Conservation (phyloP, 2,797 vertebrate species). For the Botia almorhae region DNA sequence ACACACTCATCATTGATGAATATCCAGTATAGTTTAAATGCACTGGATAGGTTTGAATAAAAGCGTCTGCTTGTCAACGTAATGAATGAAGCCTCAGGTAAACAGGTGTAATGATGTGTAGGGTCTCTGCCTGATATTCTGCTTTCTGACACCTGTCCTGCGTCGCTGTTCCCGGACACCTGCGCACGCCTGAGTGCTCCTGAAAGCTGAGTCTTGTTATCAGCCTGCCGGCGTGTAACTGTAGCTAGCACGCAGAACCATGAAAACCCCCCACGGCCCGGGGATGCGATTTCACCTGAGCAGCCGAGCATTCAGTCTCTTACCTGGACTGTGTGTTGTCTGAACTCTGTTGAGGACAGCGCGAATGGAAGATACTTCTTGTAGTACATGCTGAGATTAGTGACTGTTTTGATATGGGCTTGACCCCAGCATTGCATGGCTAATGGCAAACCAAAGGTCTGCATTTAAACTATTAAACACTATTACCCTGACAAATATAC, state of each 20-base stretch:
- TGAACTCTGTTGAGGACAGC: conserved; percentile 50
- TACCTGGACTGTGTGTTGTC: conserved; percentile 18
- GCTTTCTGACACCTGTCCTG: conserved; percentile 34
- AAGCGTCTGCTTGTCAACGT: neutral
- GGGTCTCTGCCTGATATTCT: conserved; percentile 32
- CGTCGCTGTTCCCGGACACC: conserved; percentile 47
- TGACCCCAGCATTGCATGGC: conserved; percentile 19
- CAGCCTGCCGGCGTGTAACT: conserved; percentile 70
- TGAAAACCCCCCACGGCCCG: conserved; percentile 45
- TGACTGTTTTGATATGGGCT: conserved; percentile 41
- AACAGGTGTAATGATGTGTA: conserved; percentile 18
- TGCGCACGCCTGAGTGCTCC: conserved; percentile 50
- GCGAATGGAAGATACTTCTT: conserved; percentile 23
- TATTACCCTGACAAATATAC: conserved; percentile 1
- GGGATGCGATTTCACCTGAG: conserved; percentile 49
- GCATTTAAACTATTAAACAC: conserved; percentile 7
- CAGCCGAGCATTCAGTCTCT: conserved; percentile 29
- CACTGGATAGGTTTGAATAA: neutral
- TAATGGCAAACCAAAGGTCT: conserved; percentile 17
- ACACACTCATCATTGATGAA: too few species aligned
- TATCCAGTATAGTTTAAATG: too few species aligned
- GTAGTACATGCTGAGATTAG: conserved; percentile 29
- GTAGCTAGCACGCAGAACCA: conserved; percentile 56
- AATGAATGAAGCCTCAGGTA: neutral
- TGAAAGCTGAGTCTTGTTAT: conserved; percentile 70